A percentile compares a stretch with the other conserved stretches of the same genome.
phyloP scores from a whole-genome alignment of 2,113 vertebrate species.

The Pagrus major region DNA sequence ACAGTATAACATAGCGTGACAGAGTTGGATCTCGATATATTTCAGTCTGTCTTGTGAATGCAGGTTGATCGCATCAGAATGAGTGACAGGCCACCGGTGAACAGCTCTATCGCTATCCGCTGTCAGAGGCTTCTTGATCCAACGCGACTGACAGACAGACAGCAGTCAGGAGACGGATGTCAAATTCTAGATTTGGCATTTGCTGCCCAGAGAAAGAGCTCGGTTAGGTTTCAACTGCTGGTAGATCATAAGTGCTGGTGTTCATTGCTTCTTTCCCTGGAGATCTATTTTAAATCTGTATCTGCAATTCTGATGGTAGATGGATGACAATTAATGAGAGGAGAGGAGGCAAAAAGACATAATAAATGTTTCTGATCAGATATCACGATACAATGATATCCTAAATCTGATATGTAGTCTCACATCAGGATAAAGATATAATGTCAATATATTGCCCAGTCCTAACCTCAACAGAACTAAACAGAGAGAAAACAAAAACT shows the following conservation, averaged over 20 bases:
- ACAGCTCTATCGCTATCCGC: conserved; percentile 32
- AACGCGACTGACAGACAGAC: conserved; percentile 53
- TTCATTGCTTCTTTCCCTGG: neutral
- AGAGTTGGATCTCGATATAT: conserved; percentile 37
- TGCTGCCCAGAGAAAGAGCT: conserved; percentile 21
- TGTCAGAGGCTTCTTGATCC: conserved; percentile 53
- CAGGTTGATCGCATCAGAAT: conserved; percentile 50
- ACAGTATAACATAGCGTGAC: conserved; percentile 33
- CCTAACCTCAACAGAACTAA: neutral
- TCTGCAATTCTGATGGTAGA: neutral
- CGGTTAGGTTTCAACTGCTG: neutral
- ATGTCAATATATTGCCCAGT: too few relatives aligned
- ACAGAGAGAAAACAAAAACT: neutral
- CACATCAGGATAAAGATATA: too few relatives aligned
- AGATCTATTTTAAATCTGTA: neutral
- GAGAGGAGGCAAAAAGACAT: neutral
- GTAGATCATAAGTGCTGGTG: neutral
- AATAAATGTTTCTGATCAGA: neutral
- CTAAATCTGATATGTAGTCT: too few relatives aligned
- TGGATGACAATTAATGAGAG: neutral
- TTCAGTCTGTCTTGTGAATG: conserved; percentile 22
- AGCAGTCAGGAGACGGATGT: conserved; percentile 33
- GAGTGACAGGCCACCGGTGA: conserved; percentile 62
- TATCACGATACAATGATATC: too few relatives aligned
- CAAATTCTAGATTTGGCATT: conserved; percentile 44